A percentile compares a stretch with the other conserved stretches of the same genome.
Conservation (phyloP, 2,888 invertebrate genomes). For the Sinopyrophorus schimmeli region DNA sequence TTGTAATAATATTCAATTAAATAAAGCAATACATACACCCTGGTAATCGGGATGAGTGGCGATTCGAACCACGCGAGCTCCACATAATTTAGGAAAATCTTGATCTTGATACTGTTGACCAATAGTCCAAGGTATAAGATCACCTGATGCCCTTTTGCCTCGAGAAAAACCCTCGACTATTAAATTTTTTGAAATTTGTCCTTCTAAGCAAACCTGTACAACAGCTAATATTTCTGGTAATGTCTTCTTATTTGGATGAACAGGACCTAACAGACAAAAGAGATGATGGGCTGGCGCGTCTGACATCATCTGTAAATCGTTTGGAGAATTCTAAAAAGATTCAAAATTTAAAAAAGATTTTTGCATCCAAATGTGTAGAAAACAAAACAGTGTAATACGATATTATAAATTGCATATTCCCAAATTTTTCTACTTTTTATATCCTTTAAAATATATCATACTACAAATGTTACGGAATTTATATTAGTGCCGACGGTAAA, state of each 20-base stretch:
- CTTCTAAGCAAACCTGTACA: constrained; percentile 81
- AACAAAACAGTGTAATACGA: too few species aligned
- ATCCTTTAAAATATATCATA: too few species aligned
- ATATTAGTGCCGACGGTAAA: too few species aligned
- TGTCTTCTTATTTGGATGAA: constrained; percentile 68
- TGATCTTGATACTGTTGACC: constrained; percentile 95
- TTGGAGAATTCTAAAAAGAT: constrained; percentile 90
- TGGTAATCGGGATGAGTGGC: constrained; percentile 99
- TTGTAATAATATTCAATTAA: too few species aligned
- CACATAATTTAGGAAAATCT: constrained; percentile 88
- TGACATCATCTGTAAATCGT: constrained; percentile 97
- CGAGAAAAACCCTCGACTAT: constrained; percentile 79
- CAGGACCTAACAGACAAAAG: constrained; percentile 91
- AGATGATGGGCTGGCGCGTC: constrained; percentile 98
- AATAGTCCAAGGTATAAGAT: constrained; percentile 98
- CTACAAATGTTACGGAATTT: too few species aligned
- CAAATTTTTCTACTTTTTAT: too few species aligned
- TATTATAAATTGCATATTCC: too few species aligned
- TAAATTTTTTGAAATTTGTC: constrained; percentile 70
- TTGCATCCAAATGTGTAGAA: constrained; percentile 1
- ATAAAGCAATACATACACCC: constrained; percentile 60
- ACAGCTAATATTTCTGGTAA: constrained; percentile 95
- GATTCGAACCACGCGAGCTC: constrained; percentile 91
- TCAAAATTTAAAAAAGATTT: constrained; percentile 6
- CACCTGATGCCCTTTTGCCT: constrained; percentile 91